A percentile compares a stretch with the other conserved stretches of the same genome.
Evolutionary conservation across 2,797 vertebrate species (phyloP).

Genomic region (Gallinago stenura): DNA sequence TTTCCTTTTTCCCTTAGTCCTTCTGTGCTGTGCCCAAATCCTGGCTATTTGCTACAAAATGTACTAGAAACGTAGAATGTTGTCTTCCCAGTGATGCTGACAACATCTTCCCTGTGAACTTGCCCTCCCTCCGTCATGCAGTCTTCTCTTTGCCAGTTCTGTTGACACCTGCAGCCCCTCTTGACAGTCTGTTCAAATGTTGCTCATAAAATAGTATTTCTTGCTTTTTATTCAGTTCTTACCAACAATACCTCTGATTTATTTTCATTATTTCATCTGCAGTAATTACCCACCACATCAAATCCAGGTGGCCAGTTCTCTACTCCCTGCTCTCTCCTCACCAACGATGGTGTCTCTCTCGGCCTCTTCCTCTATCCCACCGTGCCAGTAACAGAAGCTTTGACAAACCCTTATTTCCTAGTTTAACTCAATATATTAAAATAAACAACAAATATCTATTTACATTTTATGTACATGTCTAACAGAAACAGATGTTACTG

Average conservation of each 20-base stretch:
- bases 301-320: neutral
- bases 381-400: neutral
- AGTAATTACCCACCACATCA: neutral
- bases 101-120: neutral
- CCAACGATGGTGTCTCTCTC: neutral
- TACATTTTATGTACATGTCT: neutral
- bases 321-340: neutral
- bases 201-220: neutral
- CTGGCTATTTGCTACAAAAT: neutral
- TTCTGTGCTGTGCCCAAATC: neutral
- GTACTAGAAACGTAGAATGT: accelerated
- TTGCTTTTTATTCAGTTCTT: neutral
- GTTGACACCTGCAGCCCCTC: neutral
- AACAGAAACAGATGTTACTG: neutral
- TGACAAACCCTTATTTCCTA: neutral
- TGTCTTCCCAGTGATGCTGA: neutral
- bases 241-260: neutral
- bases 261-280: neutral
- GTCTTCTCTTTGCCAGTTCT: neutral
- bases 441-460: neutral
- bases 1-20: neutral
- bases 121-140: neutral
- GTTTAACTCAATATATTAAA: neutral
- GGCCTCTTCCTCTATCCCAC: neutral
- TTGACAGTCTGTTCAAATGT: neutral